Evolutionary conservation across 1,140 invertebrate species (phyloP).

Genomic region (Propsilocerus akamusi): DNA sequence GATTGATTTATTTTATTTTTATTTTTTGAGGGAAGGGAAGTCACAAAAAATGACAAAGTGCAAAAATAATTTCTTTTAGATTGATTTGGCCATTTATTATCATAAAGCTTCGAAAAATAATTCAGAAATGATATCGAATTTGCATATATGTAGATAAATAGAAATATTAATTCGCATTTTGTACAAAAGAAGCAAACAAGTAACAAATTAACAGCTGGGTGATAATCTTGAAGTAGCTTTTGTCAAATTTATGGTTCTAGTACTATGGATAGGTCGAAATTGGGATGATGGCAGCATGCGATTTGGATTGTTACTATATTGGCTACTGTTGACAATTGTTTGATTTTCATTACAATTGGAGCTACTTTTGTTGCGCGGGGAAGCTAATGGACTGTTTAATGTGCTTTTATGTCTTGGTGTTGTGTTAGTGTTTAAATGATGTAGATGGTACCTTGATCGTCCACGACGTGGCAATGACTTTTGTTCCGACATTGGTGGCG

Average conservation of each 20-base stretch:
- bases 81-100: too few species aligned
- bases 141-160: too few species aligned
- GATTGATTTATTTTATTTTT: too few species aligned
- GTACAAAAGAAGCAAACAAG: too few species aligned
- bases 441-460: constrained; percentile 39
- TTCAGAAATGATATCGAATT: too few species aligned
- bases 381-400: background rate
- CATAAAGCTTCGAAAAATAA: too few species aligned
- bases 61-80: too few species aligned
- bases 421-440: constrained; percentile 26
- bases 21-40: too few species aligned
- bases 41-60: too few species aligned
- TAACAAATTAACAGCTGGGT: too few species aligned
- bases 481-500: constrained; percentile 50
- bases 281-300: constrained; percentile 21
- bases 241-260: background rate
- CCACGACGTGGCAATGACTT: constrained; percentile 50
- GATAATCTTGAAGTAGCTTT: background rate
- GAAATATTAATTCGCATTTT: too few species aligned
- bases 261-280: constrained; percentile 21
- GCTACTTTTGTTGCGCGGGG: too few species aligned
- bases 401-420: constrained; percentile 22
- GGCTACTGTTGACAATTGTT: constrained; percentile 2
- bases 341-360: background rate
- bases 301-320: background rate